phyloP scores from a whole-genome alignment of 2,113 vertebrate species.

The Cynopterus brachyotis region DNA sequence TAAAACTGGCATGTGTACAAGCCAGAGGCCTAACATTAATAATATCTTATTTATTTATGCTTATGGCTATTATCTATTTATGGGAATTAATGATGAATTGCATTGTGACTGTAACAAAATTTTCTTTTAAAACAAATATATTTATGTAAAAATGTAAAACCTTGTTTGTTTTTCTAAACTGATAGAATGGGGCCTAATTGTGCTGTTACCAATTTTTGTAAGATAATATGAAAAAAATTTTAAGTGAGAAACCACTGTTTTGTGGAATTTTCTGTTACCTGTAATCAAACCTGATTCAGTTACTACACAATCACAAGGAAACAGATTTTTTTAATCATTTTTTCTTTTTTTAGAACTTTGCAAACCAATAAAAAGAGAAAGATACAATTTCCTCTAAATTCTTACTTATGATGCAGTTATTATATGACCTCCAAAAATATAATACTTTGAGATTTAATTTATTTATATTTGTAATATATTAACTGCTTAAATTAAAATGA shows the following conservation, averaged over 20 bases:
- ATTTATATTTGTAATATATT: background rate
- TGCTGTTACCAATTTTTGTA: background rate
- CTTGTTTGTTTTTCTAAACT: background rate
- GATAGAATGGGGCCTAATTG: background rate
- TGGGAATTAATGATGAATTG: background rate
- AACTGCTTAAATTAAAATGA: conserved; percentile 5
- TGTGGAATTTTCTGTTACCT: background rate
- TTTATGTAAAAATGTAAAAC: background rate
- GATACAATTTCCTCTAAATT: background rate
- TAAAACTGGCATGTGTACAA: background rate
- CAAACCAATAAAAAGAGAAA: background rate
- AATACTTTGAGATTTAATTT: background rate
- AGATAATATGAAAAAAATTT: background rate
- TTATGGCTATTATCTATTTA: background rate
- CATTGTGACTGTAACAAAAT: background rate
- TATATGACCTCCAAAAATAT: background rate
- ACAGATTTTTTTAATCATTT: background rate
- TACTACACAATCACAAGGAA: background rate
- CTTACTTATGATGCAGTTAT: background rate
- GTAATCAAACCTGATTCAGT: background rate
- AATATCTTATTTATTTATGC: background rate
- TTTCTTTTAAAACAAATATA: background rate
- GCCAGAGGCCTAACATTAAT: background rate
- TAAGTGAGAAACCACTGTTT: background rate
- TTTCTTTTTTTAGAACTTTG: background rate